Evolutionary conservation across 2,797 vertebrate species (phyloP).

Genomic region (Cetoscarus ocellatus): DNA sequence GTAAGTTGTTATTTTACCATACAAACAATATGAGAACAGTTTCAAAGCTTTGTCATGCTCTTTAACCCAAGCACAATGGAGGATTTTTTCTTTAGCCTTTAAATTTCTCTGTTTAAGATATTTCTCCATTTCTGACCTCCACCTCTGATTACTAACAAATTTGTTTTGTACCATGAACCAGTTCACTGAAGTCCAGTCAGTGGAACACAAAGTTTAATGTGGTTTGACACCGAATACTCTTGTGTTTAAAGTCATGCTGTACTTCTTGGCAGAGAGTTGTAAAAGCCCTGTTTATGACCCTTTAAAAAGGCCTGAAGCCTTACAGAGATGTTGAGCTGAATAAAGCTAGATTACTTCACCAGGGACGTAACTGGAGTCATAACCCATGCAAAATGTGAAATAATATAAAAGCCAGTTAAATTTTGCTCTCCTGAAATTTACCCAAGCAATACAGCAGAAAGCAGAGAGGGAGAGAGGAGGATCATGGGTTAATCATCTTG

Average conservation of each 20-base stretch:
- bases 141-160: conserved; percentile 26
- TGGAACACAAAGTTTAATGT: conserved; percentile 15
- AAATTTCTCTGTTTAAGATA: conserved; percentile 20
- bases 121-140: conserved; percentile 28
- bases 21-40: too few species aligned
- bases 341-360: background rate
- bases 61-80: too few species aligned
- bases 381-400: background rate
- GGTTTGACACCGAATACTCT: conserved; percentile 14
- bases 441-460: too few species aligned
- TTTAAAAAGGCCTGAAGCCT: background rate
- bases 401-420: background rate
- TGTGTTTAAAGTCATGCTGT: too few species aligned
- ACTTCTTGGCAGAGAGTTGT: too few species aligned
- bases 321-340: background rate
- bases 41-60: too few species aligned
- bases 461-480: too few species aligned
- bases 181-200: background rate
- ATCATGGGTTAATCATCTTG: too few species aligned
- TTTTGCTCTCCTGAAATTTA: too few species aligned
- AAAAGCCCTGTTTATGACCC: too few species aligned
- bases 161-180: conserved; percentile 1
- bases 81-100: background rate
- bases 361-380: background rate
- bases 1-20: too few species aligned